Percentiles rank a stretch among this genome's conserved stretches.
These are phyloP conservation scores for Rostratula benghalensis DNA, from an alignment of 2,113 vertebrate species.

Conservation along the genomic window DNA sequence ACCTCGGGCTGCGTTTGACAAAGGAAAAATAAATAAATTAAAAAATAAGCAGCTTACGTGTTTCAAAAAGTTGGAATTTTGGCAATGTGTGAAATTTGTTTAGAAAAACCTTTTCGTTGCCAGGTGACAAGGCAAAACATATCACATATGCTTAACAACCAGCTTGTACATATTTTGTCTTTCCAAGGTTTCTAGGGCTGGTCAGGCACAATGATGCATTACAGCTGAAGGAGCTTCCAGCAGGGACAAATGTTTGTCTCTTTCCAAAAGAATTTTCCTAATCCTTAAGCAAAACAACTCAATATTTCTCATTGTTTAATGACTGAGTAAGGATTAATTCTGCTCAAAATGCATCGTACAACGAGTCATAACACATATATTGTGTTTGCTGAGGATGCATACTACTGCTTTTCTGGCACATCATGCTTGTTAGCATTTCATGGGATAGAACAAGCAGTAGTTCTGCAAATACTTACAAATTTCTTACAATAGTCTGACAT, in stretches of 20 bases:
- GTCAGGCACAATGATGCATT: slow-evolving; percentile 79
- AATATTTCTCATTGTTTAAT: slow-evolving; percentile 71
- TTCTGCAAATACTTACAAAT: background rate
- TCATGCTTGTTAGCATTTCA: background rate
- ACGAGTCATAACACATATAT: background rate
- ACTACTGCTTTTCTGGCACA: background rate
- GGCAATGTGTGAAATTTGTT: slow-evolving; percentile 75
- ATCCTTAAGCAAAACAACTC: slow-evolving; percentile 74
- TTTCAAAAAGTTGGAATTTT: slow-evolving; percentile 77
- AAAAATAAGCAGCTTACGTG: slow-evolving; percentile 68
- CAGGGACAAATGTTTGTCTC: slow-evolving; percentile 83
- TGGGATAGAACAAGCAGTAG: background rate
- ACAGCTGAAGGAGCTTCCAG: slow-evolving; percentile 73
- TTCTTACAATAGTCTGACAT: background rate
- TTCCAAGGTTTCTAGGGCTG: slow-evolving; percentile 81
- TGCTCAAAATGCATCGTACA: background rate
- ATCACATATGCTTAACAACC: slow-evolving; percentile 82
- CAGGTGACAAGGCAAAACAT: slow-evolving; percentile 83
- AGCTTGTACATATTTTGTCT: slow-evolving; percentile 84
- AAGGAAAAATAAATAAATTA: slow-evolving; percentile 51
- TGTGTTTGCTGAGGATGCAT: background rate
- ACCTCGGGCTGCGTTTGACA: slow-evolving; percentile 29
- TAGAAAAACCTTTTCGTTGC: slow-evolving; percentile 79
- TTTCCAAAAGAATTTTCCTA: slow-evolving; percentile 77
- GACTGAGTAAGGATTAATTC: slow-evolving; percentile 62